Evolutionary conservation across 2,888 invertebrate species (phyloP), one percentile per base, ranked within the genome.

Genomic region (Allygus modestus): DNA sequence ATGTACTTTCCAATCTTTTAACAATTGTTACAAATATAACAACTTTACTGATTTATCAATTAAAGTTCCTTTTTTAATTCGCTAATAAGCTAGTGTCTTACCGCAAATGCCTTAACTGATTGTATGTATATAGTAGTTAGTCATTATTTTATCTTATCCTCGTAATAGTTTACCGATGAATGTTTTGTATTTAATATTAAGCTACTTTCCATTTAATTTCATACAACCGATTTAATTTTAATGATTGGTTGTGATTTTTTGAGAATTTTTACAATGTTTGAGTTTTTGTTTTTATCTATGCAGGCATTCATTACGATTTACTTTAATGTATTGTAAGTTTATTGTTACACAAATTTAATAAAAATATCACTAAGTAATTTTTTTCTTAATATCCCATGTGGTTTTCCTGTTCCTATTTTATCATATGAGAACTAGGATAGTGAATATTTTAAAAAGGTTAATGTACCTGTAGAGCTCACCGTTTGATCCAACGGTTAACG

Each of bases 151-250:
- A 65, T n/a, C 28, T 26, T 65, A 58, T 65, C 28, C 28, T 17
- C 28, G 31, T 65, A 58, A 20, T 58, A 65, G 28, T 28, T 15
- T 28, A 28, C 31, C 12, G 17, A 65, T 15, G 12, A 65, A 65
- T 65, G 31, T 65, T 65, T 65, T 65, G 26, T 58, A 58, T 58
- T 51, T 51, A 51, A 58, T 65, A 65, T 65, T 65, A 65, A 65
- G 65, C 31, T 28, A 28, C 65, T 65, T 65, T 65, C 31, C 65
- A 65, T 65, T 65, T 54, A 23, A 54, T 65, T 65, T 54, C 20
- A 54, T 23, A 54, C 65, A 31, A 65, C 28, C 28, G 2, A 28
- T 65, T 65, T 31, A 28, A 65, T 31, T 28, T 65, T 58, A 7
- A 54, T 23, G 4, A 65, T 28, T 65, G 65, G 65, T 65, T 65